phyloP scores from a whole-genome alignment of 2,797 vertebrate species.

The Poecilia picta region DNA sequence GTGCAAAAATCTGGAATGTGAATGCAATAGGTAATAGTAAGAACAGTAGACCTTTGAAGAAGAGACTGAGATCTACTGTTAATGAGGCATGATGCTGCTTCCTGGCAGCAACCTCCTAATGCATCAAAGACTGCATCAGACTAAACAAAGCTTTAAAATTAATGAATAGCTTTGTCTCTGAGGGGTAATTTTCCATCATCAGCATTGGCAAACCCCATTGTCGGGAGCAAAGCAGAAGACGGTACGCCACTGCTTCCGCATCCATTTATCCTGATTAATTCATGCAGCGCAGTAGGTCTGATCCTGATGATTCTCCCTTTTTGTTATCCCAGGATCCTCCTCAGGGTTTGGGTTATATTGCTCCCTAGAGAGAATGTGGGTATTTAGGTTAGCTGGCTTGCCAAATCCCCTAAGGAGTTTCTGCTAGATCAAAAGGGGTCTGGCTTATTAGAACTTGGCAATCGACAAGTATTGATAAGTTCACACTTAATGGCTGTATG shows the following conservation, averaged over 20 bases:
- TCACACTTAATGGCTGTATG: constrained; percentile 54
- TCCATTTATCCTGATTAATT: constrained; percentile 81
- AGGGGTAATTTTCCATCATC: constrained; percentile 84
- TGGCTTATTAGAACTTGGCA: constrained; percentile 66
- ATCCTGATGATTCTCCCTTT: constrained; percentile 66
- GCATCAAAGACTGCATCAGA: constrained; percentile 84
- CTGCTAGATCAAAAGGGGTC: constrained; percentile 69
- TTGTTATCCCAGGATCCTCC: constrained; percentile 55
- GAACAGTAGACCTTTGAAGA: constrained; percentile 70
- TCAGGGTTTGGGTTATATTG: constrained; percentile 65
- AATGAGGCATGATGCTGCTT: constrained; percentile 80
- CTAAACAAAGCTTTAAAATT: constrained; percentile 86
- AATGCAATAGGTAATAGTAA: constrained; percentile 51
- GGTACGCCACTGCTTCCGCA: constrained; percentile 56
- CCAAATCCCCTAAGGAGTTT: constrained; percentile 52
- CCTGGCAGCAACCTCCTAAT: constrained; percentile 76
- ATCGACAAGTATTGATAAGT: constrained; percentile 79
- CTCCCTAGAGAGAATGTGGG: constrained; percentile 54
- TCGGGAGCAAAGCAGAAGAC: constrained; percentile 68
- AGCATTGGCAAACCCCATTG: constrained; percentile 75
- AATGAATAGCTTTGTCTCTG: constrained; percentile 82
- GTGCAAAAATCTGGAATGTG: constrained; percentile 26
- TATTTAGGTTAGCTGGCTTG: constrained; percentile 75
- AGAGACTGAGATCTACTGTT: constrained; percentile 72
- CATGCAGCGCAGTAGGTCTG: constrained; percentile 72